Percentiles rank a stretch among this genome's conserved stretches.
These are phyloP conservation scores for Acanthopleura granulata DNA, from an alignment of 2,888 invertebrate species.

Conservation along the genomic window DNA sequence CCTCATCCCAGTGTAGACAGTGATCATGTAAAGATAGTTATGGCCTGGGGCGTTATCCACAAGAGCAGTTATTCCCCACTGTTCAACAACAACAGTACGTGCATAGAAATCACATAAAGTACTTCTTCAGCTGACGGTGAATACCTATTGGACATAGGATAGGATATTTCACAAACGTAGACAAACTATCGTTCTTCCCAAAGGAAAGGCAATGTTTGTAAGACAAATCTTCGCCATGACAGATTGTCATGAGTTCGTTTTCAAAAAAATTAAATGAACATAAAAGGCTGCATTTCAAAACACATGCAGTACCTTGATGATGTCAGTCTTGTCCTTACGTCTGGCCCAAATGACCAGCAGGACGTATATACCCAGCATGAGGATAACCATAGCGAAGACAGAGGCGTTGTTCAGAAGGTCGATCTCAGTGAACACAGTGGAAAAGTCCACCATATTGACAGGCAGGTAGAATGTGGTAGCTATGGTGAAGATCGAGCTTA, in stretches of 20 bases:
- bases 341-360: constrained; percentile 63
- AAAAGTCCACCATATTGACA: constrained; percentile 68
- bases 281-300: too few relatives aligned
- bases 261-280: too few relatives aligned
- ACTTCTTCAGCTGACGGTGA: too few relatives aligned
- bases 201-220: too few relatives aligned
- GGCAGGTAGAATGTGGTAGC: constrained; percentile 63
- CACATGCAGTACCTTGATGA: constrained; percentile 45
- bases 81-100: too few relatives aligned
- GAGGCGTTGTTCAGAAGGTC: constrained; percentile 66
- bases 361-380: constrained; percentile 55
- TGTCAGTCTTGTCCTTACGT: constrained; percentile 62
- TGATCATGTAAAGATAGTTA: constrained; percentile 37
- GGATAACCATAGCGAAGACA: constrained; percentile 65
- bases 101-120: too few relatives aligned
- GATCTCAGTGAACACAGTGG: constrained; percentile 65
- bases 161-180: too few relatives aligned
- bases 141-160: too few relatives aligned
- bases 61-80: constrained; percentile 42
- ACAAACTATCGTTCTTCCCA: too few relatives aligned
- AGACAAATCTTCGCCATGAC: too few relatives aligned
- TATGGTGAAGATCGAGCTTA: constrained; percentile 28
- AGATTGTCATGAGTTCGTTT: too few relatives aligned
- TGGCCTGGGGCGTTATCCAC: constrained; percentile 35
- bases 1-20: constrained; percentile 40